These are phyloP conservation scores for Dreissena polymorpha DNA, from an alignment of 1,140 invertebrate species.

Conservation along the genomic window DNA sequence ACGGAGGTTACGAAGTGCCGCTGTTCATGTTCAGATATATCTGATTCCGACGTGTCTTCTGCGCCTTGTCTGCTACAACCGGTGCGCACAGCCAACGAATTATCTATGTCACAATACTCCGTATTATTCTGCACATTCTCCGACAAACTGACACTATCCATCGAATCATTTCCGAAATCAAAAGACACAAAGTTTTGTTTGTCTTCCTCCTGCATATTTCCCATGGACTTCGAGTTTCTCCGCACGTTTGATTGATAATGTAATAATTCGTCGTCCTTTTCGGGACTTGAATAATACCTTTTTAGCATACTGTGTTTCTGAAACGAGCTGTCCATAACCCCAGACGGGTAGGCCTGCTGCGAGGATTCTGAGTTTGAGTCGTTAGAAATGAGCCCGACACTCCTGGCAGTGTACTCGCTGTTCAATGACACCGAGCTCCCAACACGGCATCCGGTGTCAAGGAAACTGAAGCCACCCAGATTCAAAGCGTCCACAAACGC, in stretches of 20 bases:
- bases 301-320: constrained; percentile 48
- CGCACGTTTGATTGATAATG: constrained; percentile 21
- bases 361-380: constrained; percentile 45
- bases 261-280: constrained; percentile 42
- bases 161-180: constrained; percentile 44
- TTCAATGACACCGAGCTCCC: constrained; percentile 46
- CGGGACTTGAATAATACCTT: constrained; percentile 47
- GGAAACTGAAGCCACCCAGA: constrained; percentile 20
- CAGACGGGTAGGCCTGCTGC: neutral
- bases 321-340: constrained; percentile 15
- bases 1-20: constrained; percentile 38
- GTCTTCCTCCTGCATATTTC: constrained; percentile 45
- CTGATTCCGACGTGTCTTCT: neutral
- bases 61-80: neutral
- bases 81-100: constrained; percentile 2
- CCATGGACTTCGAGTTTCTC: constrained; percentile 50
- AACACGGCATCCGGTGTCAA: constrained; percentile 42
- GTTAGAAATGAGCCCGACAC: constrained; percentile 49
- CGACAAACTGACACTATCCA: neutral
- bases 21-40: neutral
- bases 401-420: constrained; percentile 47
- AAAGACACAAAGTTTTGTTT: constrained; percentile 38
- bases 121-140: constrained; percentile 10
- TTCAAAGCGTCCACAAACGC: constrained; percentile 33
- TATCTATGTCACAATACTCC: constrained; percentile 42